phyloP scores from a whole-genome alignment of 2,888 invertebrate species.

The Pachymerium ferrugineum region DNA sequence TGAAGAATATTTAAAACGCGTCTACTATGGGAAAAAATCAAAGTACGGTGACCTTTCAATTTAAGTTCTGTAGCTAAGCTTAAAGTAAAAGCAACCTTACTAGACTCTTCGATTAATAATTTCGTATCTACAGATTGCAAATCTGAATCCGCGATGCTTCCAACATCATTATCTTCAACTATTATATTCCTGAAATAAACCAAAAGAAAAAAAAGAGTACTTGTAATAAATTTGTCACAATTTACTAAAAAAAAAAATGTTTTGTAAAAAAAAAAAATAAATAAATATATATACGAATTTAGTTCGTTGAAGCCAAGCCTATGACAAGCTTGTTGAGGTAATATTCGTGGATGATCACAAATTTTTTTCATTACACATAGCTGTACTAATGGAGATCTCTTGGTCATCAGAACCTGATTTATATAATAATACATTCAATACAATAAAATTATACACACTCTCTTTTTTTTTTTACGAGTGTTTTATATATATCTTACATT shows the following conservation, averaged over 20 bases:
- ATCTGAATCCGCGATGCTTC: slow-evolving; percentile 33
- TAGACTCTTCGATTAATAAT: slow-evolving; percentile 46
- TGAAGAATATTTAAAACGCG: slow-evolving; percentile 49
- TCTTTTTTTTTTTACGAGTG: no score
- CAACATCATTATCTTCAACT: slow-evolving; percentile 29
- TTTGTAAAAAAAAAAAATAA: no score
- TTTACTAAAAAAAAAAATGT: no score
- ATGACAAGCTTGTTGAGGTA: slow-evolving; percentile 46
- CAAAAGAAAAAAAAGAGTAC: neutral
- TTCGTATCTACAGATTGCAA: slow-evolving; percentile 42
- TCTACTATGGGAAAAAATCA: slow-evolving; percentile 49
- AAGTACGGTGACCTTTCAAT: slow-evolving; percentile 45
- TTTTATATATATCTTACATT: slow-evolving; percentile 43
- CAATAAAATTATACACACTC: no score
- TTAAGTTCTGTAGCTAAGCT: slow-evolving; percentile 45
- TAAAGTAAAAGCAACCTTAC: slow-evolving; percentile 47
- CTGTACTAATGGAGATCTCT: slow-evolving; percentile 48
- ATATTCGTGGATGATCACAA: slow-evolving; percentile 50
- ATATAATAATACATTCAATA: no score
- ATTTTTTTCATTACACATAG: slow-evolving; percentile 50
- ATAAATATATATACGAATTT: neutral
- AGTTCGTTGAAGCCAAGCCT: slow-evolving; percentile 42
- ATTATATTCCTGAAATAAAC: neutral
- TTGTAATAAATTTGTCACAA: neutral
- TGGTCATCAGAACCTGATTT: slow-evolving; percentile 46